Evolutionary conservation across 2,797 vertebrate species (phyloP).

Genomic region (Pachyuromys duprasi): DNA sequence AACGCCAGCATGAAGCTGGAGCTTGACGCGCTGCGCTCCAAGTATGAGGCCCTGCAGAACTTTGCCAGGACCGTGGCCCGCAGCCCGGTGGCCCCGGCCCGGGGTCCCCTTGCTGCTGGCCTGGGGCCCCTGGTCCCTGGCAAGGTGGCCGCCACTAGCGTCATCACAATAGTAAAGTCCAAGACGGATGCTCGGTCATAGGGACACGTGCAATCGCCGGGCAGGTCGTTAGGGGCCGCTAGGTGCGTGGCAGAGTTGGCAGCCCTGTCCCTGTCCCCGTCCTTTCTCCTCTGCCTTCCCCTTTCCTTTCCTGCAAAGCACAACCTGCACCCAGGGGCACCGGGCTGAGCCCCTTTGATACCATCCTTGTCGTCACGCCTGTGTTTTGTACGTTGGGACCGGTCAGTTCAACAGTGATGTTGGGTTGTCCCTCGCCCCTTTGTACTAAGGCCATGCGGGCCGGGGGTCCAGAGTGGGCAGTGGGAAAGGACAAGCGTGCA

Average conservation of each 20-base stretch:
- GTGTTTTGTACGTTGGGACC: conserved; percentile 87
- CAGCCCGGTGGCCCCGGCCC: conserved; percentile 92
- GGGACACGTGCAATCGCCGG: conserved; percentile 84
- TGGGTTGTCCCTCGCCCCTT: conserved; percentile 71
- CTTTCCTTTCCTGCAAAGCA: conserved; percentile 85
- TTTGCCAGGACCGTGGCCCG: conserved; percentile 99
- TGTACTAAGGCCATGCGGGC: conserved; percentile 45
- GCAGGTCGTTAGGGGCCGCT: conserved; percentile 87
- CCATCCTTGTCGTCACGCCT: conserved; percentile 80
- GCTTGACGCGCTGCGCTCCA: conserved; percentile 98
- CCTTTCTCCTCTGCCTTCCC: not conserved
- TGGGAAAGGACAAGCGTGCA: not conserved
- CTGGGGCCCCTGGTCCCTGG: conserved; percentile 95
- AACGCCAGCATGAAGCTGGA: conserved; percentile 99
- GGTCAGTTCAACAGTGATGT: conserved; percentile 85
- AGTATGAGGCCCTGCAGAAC: conserved; percentile 99
- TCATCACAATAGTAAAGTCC: conserved; percentile 99
- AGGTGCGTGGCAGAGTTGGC: conserved; percentile 86
- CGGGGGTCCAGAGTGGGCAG: conserved; percentile 3
- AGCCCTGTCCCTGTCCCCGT: conserved; percentile 74
- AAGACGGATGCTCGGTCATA: conserved; percentile 98
- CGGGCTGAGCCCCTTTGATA: conserved; percentile 83
- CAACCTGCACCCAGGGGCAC: conserved; percentile 86
- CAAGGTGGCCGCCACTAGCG: conserved; percentile 98
- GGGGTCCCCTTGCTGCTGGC: conserved; percentile 92